A percentile compares a stretch with the other conserved stretches of the same genome.
Conservation (phyloP, 2,888 invertebrate species). For the Stratiomys singularior region DNA sequence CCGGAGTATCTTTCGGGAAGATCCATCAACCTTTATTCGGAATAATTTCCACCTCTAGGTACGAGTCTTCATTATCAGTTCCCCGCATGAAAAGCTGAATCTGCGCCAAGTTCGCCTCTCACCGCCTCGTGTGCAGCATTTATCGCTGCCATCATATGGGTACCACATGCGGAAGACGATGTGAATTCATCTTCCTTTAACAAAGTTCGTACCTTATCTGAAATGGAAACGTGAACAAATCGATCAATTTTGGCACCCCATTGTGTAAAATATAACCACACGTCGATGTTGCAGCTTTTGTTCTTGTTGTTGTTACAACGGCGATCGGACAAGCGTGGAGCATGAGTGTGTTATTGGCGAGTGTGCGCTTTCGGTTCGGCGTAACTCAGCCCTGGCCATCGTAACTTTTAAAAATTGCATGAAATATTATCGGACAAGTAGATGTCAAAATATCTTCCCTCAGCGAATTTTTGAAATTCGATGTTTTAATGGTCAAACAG, state of each 20-base stretch:
- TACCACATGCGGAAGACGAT: conserved; percentile 28
- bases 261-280: conserved; percentile 44
- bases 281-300: conserved; percentile 22
- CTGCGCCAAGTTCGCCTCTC: not conserved
- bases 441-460: conserved; percentile 39
- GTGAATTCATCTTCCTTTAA: conserved; percentile 25
- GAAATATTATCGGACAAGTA: conserved; percentile 44
- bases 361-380: conserved; percentile 34
- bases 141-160: conserved; percentile 33
- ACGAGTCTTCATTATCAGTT: not conserved
- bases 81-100: no score
- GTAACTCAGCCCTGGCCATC: conserved; percentile 36
- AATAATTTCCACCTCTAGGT: not conserved
- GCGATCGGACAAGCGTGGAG: not conserved
- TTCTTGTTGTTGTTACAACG: not conserved
- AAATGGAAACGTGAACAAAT: conserved; percentile 23
- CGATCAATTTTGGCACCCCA: conserved; percentile 46
- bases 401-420: conserved; percentile 42
- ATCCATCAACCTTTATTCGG: no score
- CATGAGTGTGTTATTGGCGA: not conserved
- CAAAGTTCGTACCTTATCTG: conserved; percentile 33
- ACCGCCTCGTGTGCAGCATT: not conserved
- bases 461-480: conserved; percentile 24
- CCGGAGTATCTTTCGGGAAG: no score
- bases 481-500: conserved; percentile 31